phyloP scores from a whole-genome alignment of 1,140 invertebrate genomes.

The Neodiprion fabricii region DNA sequence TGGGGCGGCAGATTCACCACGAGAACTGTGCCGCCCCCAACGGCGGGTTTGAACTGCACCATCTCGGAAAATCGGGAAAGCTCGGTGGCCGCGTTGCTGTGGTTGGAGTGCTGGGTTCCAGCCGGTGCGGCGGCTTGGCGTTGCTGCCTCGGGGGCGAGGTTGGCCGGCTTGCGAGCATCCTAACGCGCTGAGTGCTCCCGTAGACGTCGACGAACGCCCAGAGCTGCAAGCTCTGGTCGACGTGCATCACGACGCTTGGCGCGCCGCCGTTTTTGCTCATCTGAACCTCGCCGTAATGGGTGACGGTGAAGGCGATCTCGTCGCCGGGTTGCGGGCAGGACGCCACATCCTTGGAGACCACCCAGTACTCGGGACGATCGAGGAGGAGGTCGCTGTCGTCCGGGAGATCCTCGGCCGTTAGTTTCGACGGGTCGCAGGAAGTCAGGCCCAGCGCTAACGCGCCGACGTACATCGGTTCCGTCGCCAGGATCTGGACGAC shows the following conservation, averaged over 20 bases:
- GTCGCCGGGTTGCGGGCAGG: slow-evolving; percentile 82
- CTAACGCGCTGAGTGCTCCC: slow-evolving; percentile 90
- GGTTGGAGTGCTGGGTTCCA: slow-evolving; percentile 47
- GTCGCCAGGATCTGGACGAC: slow-evolving; percentile 86
- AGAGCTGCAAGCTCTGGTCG: slow-evolving; percentile 86
- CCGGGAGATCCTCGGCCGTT: slow-evolving; percentile 79
- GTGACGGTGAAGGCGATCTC: slow-evolving; percentile 90
- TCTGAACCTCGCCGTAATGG: slow-evolving; percentile 84
- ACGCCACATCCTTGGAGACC: slow-evolving; percentile 90
- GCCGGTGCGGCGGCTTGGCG: slow-evolving; percentile 41
- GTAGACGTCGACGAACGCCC: slow-evolving; percentile 96
- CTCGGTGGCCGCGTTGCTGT: slow-evolving; percentile 53
- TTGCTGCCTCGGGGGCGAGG: slow-evolving; percentile 50
- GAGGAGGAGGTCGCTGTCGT: slow-evolving; percentile 89
- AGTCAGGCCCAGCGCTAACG: slow-evolving; percentile 90
- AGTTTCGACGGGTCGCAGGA: slow-evolving; percentile 87
- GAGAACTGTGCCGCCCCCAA: slow-evolving; percentile 74
- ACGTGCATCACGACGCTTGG: slow-evolving; percentile 91
- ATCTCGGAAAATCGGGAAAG: slow-evolving; percentile 62
- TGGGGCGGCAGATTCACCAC: slow-evolving; percentile 81
- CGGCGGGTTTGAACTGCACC: slow-evolving; percentile 69
- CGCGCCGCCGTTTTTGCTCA: slow-evolving; percentile 85
- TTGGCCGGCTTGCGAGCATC: slow-evolving; percentile 65
- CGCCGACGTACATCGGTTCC: slow-evolving; percentile 85
- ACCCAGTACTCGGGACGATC: slow-evolving; percentile 98